phyloP scores from a whole-genome alignment of 2,888 invertebrate genomes.

The Dastarcus helophoroides region DNA sequence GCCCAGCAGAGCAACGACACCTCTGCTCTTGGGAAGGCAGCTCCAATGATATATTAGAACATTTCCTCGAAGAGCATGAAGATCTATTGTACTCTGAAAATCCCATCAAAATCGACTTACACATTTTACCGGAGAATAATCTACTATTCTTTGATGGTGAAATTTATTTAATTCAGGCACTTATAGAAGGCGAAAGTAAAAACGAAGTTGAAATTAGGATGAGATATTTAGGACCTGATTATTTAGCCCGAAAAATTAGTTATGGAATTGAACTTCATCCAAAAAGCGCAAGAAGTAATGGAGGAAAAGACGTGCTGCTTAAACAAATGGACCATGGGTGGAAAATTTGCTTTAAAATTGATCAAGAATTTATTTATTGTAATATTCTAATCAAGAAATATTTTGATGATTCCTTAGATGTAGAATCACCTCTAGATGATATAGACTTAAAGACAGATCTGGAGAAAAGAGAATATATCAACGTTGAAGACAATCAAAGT shows the following conservation, averaged over 20 bases:
- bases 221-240: slow-evolving; percentile 21
- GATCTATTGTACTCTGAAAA: slow-evolving; percentile 20
- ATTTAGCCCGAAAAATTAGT: slow-evolving; percentile 18
- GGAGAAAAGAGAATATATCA: no score
- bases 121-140: slow-evolving; percentile 21
- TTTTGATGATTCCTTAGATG: no score
- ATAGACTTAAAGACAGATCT: no score
- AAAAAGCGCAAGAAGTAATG: neutral
- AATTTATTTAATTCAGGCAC: slow-evolving; percentile 24
- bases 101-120: slow-evolving; percentile 18
- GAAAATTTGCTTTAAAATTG: no score
- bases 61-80: slow-evolving; percentile 25
- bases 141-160: slow-evolving; percentile 22
- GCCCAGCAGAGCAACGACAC: slow-evolving; percentile 25
- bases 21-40: slow-evolving; percentile 26
- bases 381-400: no score
- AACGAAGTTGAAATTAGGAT: slow-evolving; percentile 18
- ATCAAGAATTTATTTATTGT: no score
- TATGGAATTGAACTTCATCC: slow-evolving; percentile 19
- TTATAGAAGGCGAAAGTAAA: slow-evolving; percentile 12
- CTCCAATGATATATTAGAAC: slow-evolving; percentile 24
- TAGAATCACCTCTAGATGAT: no score
- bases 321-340: no score
- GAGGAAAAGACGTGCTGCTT: neutral
- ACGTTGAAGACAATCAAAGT: no score